phyloP scores from a whole-genome alignment of 1,140 invertebrate genomes.

The Drosophila parvula region DNA sequence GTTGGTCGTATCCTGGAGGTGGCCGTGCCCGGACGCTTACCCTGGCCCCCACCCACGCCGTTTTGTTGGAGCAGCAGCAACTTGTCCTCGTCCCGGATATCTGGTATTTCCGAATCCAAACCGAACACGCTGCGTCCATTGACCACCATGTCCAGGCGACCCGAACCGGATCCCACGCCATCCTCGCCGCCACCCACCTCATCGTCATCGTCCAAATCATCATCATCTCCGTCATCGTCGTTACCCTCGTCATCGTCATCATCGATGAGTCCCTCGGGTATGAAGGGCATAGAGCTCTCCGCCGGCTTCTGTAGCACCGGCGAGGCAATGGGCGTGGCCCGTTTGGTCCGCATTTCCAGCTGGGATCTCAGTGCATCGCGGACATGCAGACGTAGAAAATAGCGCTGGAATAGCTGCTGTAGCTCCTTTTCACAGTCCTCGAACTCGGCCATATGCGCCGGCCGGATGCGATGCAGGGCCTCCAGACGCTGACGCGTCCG shows the following conservation, averaged over 20 bases:
- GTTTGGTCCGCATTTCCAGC: conserved; percentile 66
- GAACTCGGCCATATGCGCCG: conserved; percentile 98
- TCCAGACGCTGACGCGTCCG: conserved; percentile 96
- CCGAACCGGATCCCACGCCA: conserved; percentile 1
- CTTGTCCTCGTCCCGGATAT: conserved; percentile 76
- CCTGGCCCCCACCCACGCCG: not conserved
- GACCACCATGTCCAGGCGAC: conserved; percentile 30
- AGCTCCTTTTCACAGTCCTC: conserved; percentile 95
- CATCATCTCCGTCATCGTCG: conserved; percentile 51
- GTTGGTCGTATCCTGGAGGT: conserved; percentile 75
- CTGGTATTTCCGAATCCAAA: conserved; percentile 71
- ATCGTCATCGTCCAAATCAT: conserved; percentile 21
- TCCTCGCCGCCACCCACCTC: conserved; percentile 4
- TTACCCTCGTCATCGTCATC: conserved; percentile 74
- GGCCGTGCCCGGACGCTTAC: conserved; percentile 67
- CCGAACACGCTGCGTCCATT: conserved; percentile 47
- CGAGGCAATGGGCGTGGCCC: conserved; percentile 61
- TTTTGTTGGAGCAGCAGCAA: conserved; percentile 44
- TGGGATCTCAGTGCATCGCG: conserved; percentile 86
- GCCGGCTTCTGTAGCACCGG: conserved; percentile 72
- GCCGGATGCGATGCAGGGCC: conserved; percentile 97
- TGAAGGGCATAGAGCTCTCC: conserved; percentile 76
- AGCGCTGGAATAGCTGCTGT: conserved; percentile 93
- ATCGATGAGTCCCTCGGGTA: conserved; percentile 77
- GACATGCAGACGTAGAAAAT: conserved; percentile 94